Conservation (phyloP, 2,113 vertebrate species). For the Amblyopsis rosae region DNA sequence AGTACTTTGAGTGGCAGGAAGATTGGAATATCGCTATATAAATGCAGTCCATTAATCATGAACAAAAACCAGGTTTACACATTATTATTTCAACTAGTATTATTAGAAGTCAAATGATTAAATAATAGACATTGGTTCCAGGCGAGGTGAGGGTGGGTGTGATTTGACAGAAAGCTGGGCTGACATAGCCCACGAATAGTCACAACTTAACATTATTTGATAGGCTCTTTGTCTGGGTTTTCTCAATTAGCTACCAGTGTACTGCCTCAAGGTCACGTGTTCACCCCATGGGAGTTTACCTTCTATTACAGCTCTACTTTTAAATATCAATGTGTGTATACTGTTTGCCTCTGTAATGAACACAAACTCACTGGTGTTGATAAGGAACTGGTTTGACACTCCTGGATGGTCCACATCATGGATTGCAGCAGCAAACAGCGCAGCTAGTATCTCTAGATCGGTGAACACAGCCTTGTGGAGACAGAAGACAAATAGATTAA, state of each 20-base stretch:
- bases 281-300: no score
- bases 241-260: no score
- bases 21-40: no score
- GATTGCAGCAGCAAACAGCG: slow-evolving; percentile 90
- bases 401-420: slow-evolving; percentile 96
- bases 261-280: background rate
- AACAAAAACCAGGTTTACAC: no score
- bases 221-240: background rate
- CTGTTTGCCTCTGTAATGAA: background rate
- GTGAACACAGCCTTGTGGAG: slow-evolving; percentile 87
- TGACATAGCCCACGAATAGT: background rate
- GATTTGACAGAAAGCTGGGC: background rate
- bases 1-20: no score
- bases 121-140: no score
- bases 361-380: slow-evolving; percentile 88
- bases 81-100: no score
- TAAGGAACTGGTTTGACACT: slow-evolving; percentile 95
- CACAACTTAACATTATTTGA: background rate
- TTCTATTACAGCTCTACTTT: no score
- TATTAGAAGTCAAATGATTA: no score
- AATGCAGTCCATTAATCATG: no score
- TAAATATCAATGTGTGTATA: background rate
- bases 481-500: background rate
- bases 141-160: no score
- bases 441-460: slow-evolving; percentile 90